Evolutionary conservation across 2,113 vertebrate genomes (phyloP).

Genomic region (Micromys minutus): DNA sequence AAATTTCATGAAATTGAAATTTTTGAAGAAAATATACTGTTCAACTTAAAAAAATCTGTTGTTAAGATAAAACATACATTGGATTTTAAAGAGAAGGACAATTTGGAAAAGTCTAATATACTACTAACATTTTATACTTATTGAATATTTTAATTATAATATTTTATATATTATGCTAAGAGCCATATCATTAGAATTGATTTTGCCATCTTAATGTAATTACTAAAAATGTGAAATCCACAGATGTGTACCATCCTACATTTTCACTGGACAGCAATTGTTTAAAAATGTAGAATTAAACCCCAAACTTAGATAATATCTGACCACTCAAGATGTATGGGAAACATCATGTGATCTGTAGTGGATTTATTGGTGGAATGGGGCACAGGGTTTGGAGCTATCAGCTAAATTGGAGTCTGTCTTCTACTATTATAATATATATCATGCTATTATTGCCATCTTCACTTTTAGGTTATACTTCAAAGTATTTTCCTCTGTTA

Average conservation of each 20-base stretch:
- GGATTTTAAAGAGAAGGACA: not conserved
- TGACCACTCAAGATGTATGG: not conserved
- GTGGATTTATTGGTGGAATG: not conserved
- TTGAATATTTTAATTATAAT: not conserved
- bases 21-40: not conserved
- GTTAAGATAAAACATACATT: not conserved
- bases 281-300: not conserved
- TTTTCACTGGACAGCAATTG: not conserved
- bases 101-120: not conserved
- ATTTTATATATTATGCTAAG: not conserved
- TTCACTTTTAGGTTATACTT: slow-evolving; percentile 9
- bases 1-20: slow-evolving; percentile 40
- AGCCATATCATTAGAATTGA: not conserved
- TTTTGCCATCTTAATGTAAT: slow-evolving; percentile 10
- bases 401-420: slow-evolving; percentile 1
- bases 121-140: not conserved
- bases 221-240: not conserved
- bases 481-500: slow-evolving; percentile 34
- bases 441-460: not conserved
- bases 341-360: not conserved
- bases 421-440: slow-evolving; percentile 2
- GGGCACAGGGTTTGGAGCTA: not conserved
- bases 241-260: not conserved
- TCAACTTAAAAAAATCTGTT: not conserved
- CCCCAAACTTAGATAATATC: not conserved